Percentiles rank a stretch among this genome's conserved stretches.
phyloP scores from a whole-genome alignment of 2,113 vertebrate species.

The Tretioscincus oriximinensis region DNA sequence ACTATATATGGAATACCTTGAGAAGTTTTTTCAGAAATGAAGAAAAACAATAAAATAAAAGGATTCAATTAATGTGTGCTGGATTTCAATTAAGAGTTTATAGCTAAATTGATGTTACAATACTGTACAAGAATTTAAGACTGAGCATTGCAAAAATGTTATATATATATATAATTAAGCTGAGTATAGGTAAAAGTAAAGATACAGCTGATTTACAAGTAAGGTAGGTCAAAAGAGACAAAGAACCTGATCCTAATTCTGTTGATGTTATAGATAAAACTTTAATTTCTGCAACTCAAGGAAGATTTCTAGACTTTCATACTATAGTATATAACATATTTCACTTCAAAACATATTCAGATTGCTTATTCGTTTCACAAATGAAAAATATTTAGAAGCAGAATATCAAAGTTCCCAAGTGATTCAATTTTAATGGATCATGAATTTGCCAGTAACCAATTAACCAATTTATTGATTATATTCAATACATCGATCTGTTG shows the following conservation, averaged over 20 bases:
- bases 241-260: constrained; percentile 22
- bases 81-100: constrained; percentile 38
- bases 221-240: constrained; percentile 57
- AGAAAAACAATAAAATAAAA: accelerated
- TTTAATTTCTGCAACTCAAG: constrained; percentile 13
- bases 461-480: constrained; percentile 1
- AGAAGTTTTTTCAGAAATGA: neutral
- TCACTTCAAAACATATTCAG: neutral
- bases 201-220: constrained; percentile 56
- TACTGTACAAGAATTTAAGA: constrained; percentile 34
- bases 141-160: constrained; percentile 41
- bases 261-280: constrained; percentile 23
- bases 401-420: neutral
- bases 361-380: neutral
- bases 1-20: neutral
- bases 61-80: neutral
- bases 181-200: constrained; percentile 67
- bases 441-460: neutral
- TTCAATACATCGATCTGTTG: constrained; percentile 1
- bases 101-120: constrained; percentile 58
- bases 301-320: constrained; percentile 32
- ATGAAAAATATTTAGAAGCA: neutral
- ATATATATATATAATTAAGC: constrained; percentile 58
- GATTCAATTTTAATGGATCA: neutral
- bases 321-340: neutral